Evolutionary conservation across 2,113 vertebrate genomes (phyloP), one percentile per base, ranked within the genome.

Genomic region (Nothoprocta perdicaria): DNA sequence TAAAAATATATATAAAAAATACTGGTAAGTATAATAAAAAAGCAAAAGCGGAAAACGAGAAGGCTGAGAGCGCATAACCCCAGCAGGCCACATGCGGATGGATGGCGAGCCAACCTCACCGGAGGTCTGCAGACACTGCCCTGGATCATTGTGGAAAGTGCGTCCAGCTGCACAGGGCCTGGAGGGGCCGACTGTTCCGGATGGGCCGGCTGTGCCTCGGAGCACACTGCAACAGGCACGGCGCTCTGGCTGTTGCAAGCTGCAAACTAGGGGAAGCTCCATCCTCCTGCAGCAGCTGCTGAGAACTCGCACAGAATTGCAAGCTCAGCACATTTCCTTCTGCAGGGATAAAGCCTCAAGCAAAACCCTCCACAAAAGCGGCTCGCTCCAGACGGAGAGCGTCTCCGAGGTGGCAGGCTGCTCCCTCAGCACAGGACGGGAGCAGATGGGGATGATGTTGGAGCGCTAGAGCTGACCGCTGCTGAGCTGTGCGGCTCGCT

Each of bases 391-490:
- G 74, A 62, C 13, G 45, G 33, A 18, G 29, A 71, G 33, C 1
- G 0, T 13, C 68, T 45, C 68, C 16, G 74, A 74, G 61, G 52
- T 53, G 84, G 38, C 40, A 43, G 65, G 67, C 90, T 48, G 60
- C 60, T 93, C 77, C 77, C 91, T 88, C 69, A 84, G 89, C 78
- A 86, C 9, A 35, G 79, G 87, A 75, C 79, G 88, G 86, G 83
- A 94, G 91, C 90, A 82, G 74, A 80, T 77, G 94, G 68, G 1
- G 60, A 81, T 33, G 80, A 88, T 89, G 87, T 72, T 68, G 35
- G 87, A 84, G 85, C 81, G 84, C 41, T 45, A 67, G 67, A 86
- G 91, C 71, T 63, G 79, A 82, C 29, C 58, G 17, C 58, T 53
- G 80, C 18, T 29, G 41, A 58, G 52, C 33, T 48, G 73, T 29